These are phyloP conservation scores for Hassar affinis DNA, from an alignment of 2,113 vertebrate species.

Conservation along the genomic window DNA sequence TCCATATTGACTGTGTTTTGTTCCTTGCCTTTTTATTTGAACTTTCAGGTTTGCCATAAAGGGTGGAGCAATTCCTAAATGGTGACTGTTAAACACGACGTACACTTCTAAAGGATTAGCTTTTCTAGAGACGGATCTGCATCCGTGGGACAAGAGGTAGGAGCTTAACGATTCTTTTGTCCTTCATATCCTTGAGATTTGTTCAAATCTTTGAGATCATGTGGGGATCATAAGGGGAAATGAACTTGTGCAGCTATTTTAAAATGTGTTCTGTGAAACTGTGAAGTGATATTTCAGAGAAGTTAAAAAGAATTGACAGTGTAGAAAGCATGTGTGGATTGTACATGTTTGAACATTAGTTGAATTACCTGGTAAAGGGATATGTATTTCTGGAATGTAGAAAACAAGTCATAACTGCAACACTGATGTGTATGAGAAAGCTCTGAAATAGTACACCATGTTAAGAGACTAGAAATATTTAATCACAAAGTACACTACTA, in stretches of 20 bases:
- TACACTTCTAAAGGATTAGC: conserved; percentile 34
- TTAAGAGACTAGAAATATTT: conserved; percentile 23
- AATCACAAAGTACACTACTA: conserved; percentile 37
- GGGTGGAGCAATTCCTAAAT: conserved; percentile 45
- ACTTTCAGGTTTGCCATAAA: conserved; percentile 32
- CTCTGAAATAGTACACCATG: not conserved
- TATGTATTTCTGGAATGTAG: not conserved
- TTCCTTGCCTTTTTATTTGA: conserved; percentile 36
- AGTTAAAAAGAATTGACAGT: not conserved
- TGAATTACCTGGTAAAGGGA: not conserved
- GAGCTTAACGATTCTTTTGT: conserved; percentile 24
- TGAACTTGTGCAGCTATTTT: not conserved
- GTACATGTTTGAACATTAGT: not conserved
- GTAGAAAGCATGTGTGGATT: not conserved
- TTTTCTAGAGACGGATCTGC: conserved; percentile 44
- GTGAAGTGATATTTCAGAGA: not conserved
- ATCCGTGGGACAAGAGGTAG: conserved; percentile 47
- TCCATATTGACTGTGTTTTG: not conserved
- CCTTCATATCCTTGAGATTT: not conserved
- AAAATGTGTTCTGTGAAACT: not conserved
- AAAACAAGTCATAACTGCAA: not conserved
- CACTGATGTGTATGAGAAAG: not conserved
- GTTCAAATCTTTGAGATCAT: not conserved
- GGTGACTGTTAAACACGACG: conserved; percentile 7
- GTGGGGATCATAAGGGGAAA: not conserved